phyloP scores from a whole-genome alignment of 1,140 invertebrate species.

The Holcopasites calliopsidis region DNA sequence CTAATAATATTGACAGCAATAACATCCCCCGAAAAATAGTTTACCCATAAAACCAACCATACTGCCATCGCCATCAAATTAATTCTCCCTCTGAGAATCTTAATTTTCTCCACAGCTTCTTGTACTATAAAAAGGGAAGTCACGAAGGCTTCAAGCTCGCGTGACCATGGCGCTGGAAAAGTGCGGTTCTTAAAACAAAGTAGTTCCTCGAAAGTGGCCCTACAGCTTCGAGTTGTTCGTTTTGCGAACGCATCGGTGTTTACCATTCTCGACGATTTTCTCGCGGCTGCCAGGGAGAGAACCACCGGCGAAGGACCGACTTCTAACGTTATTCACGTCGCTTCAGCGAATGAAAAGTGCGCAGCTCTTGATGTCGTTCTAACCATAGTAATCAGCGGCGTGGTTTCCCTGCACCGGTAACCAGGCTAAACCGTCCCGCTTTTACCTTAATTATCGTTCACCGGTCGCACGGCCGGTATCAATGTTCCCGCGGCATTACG shows the following conservation, averaged over 20 bases:
- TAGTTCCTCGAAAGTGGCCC: slow-evolving; percentile 40
- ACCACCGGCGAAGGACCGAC: background rate
- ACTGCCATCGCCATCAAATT: no score
- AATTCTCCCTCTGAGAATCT: no score
- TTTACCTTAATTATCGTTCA: slow-evolving; percentile 38
- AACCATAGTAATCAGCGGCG: slow-evolving; percentile 32
- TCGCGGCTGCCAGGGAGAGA: background rate
- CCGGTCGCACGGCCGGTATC: background rate
- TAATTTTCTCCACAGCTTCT: no score
- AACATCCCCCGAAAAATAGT: no score
- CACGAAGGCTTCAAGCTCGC: slow-evolving; percentile 14
- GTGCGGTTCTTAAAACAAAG: slow-evolving; percentile 27
- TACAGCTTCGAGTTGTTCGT: background rate
- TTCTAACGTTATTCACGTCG: slow-evolving; percentile 29
- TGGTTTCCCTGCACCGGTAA: background rate
- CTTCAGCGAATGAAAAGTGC: slow-evolving; percentile 7
- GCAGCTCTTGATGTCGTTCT: slow-evolving; percentile 21
- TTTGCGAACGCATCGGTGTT: slow-evolving; percentile 9
- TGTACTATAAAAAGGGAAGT: background rate
- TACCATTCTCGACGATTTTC: slow-evolving; percentile 3
- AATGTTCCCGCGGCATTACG: background rate
- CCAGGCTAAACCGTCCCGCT: slow-evolving; percentile 26
- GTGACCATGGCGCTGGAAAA: slow-evolving; percentile 40
- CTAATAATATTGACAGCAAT: no score
- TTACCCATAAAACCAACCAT: no score